A percentile compares a stretch with the other conserved stretches of the same genome.
phyloP scores from a whole-genome alignment of 2,113 vertebrate species.

The Gorsachius goisagi region DNA sequence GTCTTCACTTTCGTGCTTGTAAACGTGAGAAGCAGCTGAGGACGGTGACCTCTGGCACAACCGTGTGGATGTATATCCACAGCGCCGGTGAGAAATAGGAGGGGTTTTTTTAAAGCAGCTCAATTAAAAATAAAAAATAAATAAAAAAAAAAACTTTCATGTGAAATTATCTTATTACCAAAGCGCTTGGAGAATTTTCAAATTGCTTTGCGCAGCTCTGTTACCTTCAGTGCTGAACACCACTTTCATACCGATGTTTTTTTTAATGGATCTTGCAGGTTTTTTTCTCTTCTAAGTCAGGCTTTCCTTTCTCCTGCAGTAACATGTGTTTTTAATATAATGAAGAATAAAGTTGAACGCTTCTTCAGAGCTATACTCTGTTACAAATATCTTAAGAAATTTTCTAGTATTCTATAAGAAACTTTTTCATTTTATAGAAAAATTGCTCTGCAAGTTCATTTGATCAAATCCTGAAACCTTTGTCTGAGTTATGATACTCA shows the following conservation, averaged over 20 bases:
- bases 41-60: neutral
- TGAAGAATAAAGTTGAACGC: neutral
- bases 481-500: neutral
- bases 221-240: neutral
- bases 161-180: neutral
- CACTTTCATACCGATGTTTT: neutral
- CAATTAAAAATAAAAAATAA: neutral
- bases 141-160: neutral
- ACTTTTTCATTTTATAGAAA: neutral
- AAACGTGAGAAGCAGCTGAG: neutral
- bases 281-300: neutral
- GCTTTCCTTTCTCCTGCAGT: neutral
- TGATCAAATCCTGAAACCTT: neutral
- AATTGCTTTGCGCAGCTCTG: neutral
- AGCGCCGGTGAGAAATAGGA: neutral
- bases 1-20: rapidly evolving
- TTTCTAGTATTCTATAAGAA: neutral
- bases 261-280: neutral
- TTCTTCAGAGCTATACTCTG: neutral
- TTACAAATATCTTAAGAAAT: neutral
- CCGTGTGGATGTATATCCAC: neutral
- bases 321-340: constrained; percentile 17
- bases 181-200: neutral
- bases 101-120: neutral
- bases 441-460: neutral